Conservation (phyloP, 2,888 invertebrate genomes). For the Hirtodrosophila confusa region DNA sequence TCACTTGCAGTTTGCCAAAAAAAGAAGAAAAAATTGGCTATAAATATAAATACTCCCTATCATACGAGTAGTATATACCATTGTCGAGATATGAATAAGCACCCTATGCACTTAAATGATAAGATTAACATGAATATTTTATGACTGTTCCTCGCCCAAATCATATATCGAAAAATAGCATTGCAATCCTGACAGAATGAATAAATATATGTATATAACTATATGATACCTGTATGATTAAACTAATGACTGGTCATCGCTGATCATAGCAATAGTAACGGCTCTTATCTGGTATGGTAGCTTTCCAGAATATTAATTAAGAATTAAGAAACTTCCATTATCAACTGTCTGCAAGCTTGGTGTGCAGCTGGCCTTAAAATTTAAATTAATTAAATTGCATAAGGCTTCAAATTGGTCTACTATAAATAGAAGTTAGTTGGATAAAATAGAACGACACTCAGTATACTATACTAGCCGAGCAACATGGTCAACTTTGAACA, state of each 20-base stretch:
- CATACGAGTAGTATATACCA: conserved; percentile 20
- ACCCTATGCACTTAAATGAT: conserved; percentile 53
- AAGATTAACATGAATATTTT: conserved; percentile 55
- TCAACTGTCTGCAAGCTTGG: conserved; percentile 6
- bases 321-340: conserved; percentile 7
- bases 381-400: conserved; percentile 51
- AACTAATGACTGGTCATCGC: conserved; percentile 29
- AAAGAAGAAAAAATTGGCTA: conserved; percentile 28
- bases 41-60: conserved; percentile 27
- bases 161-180: conserved; percentile 12
- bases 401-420: conserved; percentile 3
- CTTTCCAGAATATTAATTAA: conserved; percentile 51
- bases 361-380: conserved; percentile 23
- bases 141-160: conserved; percentile 30
- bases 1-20: conserved; percentile 55
- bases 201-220: conserved; percentile 1
- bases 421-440: conserved; percentile 40
- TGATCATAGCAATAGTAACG: conserved; percentile 14
- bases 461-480: conserved; percentile 21
- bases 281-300: conserved; percentile 33
- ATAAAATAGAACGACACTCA: conserved; percentile 6
- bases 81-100: conserved; percentile 36
- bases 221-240: conserved; percentile 20
- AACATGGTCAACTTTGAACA: conserved; percentile 85
- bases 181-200: conserved; percentile 20